Evolutionary conservation across 2,888 invertebrate species (phyloP).

Genomic region (Lathronympha strigana): DNA sequence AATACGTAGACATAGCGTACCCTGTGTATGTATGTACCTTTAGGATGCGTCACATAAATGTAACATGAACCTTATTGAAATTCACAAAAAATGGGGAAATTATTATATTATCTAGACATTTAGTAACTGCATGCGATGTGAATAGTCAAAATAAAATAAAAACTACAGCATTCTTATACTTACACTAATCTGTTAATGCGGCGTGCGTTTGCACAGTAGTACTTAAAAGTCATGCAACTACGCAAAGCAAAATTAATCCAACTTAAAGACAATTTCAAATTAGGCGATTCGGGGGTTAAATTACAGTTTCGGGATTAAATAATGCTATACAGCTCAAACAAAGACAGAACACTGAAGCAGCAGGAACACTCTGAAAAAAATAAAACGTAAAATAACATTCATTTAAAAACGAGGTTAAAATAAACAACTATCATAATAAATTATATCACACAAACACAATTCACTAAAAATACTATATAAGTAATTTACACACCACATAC

Average conservation of each 20-base stretch:
- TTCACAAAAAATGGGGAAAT: too few relatives aligned
- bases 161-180: constrained; percentile 54
- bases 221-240: constrained; percentile 76
- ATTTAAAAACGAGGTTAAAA: constrained; percentile 41
- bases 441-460: background rate
- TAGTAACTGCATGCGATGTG: constrained; percentile 13
- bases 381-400: constrained; percentile 46
- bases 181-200: constrained; percentile 59
- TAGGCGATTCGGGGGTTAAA: constrained; percentile 15
- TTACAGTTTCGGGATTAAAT: constrained; percentile 19
- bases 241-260: constrained; percentile 71
- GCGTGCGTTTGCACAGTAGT: constrained; percentile 58
- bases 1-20: too few relatives aligned
- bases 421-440: constrained; percentile 12
- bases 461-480: background rate
- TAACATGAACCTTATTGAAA: too few relatives aligned
- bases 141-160: background rate
- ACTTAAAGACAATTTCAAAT: constrained; percentile 43
- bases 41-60: too few relatives aligned
- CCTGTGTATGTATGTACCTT: too few relatives aligned
- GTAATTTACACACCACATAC: too few relatives aligned
- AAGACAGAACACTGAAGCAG: constrained; percentile 55
- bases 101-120: background rate
- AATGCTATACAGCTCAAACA: constrained; percentile 7
- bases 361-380: constrained; percentile 70